These are phyloP conservation scores for Sitophilus oryzae DNA, from an alignment of 1,140 invertebrate species.

Conservation along the genomic window DNA sequence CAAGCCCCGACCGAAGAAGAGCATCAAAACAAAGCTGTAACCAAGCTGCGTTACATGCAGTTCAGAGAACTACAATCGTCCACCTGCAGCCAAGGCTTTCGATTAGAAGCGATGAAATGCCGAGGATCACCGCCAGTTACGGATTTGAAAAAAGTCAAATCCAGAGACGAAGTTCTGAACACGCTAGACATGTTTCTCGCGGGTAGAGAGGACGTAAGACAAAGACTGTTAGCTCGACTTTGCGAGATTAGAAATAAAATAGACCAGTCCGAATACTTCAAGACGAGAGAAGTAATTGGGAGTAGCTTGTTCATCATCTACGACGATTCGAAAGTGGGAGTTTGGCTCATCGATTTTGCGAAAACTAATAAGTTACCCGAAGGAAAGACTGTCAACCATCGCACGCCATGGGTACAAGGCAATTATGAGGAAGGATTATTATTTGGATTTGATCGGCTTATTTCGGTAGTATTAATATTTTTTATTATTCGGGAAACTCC, in stretches of 20 bases:
- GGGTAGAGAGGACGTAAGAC: conserved; percentile 57
- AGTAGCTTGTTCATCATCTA: conserved; percentile 93
- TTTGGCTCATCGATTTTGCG: conserved; percentile 96
- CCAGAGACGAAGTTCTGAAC: conserved; percentile 66
- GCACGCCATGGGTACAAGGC: conserved; percentile 73
- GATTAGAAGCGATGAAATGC: conserved; percentile 92
- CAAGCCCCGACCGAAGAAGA: conserved; percentile 79
- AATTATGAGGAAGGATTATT: conserved; percentile 95
- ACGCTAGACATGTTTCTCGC: conserved; percentile 76
- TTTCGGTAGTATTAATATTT: conserved; percentile 48
- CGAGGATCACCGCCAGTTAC: conserved; percentile 67
- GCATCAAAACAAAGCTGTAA: conserved; percentile 70
- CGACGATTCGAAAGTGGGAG: conserved; percentile 76
- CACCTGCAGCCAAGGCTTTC: conserved; percentile 85
- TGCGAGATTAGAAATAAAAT: conserved; percentile 71
- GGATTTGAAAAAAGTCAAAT: conserved; percentile 72
- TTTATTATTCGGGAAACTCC: too few species aligned
- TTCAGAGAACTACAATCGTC: conserved; percentile 92
- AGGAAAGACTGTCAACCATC: conserved; percentile 66
- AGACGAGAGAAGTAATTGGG: conserved; percentile 87
- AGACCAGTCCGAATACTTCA: conserved; percentile 83
- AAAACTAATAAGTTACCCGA: conserved; percentile 77
- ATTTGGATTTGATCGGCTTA: conserved; percentile 82
- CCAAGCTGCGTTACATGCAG: conserved; percentile 92
- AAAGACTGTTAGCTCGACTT: conserved; percentile 66